Percentiles rank a stretch among this genome's conserved stretches.
phyloP scores from a whole-genome alignment of 2,888 invertebrate species.

The Dryobotodes eremita region DNA sequence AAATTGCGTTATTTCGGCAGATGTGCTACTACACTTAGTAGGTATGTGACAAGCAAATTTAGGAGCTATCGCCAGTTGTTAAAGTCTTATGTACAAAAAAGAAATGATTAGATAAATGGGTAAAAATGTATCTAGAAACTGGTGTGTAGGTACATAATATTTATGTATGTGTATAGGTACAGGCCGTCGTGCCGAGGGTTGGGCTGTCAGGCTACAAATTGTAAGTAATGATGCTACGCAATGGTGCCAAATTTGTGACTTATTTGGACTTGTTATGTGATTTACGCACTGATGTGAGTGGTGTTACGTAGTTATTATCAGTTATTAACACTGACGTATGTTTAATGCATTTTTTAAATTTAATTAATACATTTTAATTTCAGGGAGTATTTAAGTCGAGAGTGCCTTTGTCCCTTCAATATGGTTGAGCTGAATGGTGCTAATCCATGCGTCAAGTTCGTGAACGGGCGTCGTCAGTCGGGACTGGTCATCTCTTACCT shows the following conservation, averaged over 20 bases:
- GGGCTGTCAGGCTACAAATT: slow-evolving; percentile 44
- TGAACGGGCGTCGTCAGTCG: no score
- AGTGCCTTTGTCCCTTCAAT: no score
- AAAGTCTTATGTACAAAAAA: not conserved
- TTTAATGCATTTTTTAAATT: no score
- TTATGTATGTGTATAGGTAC: not conserved
- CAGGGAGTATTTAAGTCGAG: no score
- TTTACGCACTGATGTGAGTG: slow-evolving; percentile 1
- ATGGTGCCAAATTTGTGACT: slow-evolving; percentile 32
- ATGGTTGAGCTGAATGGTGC: no score
- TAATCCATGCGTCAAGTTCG: no score
- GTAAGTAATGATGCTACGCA: slow-evolving; percentile 51
- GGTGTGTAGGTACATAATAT: not conserved
- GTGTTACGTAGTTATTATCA: slow-evolving; percentile 3
- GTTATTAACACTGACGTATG: not conserved
- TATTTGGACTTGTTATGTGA: slow-evolving; percentile 30
- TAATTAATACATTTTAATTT: no score
- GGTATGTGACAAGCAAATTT: not conserved
- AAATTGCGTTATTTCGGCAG: not conserved
- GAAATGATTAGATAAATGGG: not conserved
- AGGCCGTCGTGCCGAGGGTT: not conserved
- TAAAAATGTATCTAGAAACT: not conserved
- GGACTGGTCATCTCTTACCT: no score
- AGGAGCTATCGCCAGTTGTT: not conserved
- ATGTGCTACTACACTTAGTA: not conserved